These are phyloP conservation scores for Yoshiicerus persimilis DNA, from an alignment of 1,140 invertebrate genomes.

Conservation along the genomic window DNA sequence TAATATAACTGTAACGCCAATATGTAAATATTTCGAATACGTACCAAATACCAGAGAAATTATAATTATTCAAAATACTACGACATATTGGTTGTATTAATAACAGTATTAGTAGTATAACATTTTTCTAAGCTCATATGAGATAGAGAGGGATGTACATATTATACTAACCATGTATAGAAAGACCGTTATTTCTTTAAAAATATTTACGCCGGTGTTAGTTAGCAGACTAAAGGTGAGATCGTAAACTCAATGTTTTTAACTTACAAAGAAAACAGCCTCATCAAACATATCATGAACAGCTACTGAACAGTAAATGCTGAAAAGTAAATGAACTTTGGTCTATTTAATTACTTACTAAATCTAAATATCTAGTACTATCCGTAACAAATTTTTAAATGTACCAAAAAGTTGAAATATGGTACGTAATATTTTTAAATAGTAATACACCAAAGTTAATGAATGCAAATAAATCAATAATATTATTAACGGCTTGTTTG, in stretches of 20 bases:
- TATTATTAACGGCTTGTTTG: no score
- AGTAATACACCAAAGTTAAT: no score
- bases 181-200: not conserved
- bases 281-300: not conserved
- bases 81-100: no score
- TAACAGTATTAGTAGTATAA: no score
- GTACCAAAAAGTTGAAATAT: not conserved
- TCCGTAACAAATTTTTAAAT: not conserved
- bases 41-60: no score
- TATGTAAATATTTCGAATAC: no score
- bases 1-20: no score
- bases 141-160: no score
- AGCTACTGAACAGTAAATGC: not conserved
- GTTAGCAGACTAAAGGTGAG: not conserved
- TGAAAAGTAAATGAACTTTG: constrained; percentile 10
- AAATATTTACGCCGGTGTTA: not conserved
- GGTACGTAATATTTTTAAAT: not conserved
- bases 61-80: no score
- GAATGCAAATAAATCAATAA: no score
- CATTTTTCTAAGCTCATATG: no score
- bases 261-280: not conserved
- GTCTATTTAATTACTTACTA: not conserved
- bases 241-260: not conserved
- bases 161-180: not conserved
- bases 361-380: no score